These are phyloP conservation scores for Tapera naevia DNA, from an alignment of 2,797 vertebrate genomes.

Conservation along the genomic window DNA sequence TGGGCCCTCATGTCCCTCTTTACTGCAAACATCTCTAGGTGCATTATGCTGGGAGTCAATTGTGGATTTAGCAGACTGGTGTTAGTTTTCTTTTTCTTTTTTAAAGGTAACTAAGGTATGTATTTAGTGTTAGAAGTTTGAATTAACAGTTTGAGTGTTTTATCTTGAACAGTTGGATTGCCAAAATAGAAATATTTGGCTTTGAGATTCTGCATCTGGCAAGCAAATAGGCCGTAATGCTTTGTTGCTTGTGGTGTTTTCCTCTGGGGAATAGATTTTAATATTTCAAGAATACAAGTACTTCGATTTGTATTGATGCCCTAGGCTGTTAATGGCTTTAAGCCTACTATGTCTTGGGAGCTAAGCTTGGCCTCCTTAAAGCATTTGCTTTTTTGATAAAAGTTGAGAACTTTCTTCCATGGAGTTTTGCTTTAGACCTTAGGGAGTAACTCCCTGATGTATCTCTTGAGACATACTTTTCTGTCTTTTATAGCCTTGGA, in stretches of 20 bases:
- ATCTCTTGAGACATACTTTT: background rate
- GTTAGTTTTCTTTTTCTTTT: background rate
- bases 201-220: background rate
- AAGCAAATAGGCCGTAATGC: background rate
- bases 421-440: background rate
- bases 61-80: background rate
- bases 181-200: background rate
- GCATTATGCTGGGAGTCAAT: background rate
- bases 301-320: background rate
- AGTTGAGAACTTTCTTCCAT: background rate
- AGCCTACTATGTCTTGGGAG: background rate
- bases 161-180: too few species aligned
- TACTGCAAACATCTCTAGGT: background rate
- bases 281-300: background rate
- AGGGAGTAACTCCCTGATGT: background rate
- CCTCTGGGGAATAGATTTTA: too few species aligned
- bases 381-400: background rate
- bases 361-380: background rate
- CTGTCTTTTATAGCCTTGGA: background rate
- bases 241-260: background rate
- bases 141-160: background rate
- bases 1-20: background rate
- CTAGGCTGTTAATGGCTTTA: background rate
- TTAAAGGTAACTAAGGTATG: background rate
- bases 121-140: background rate